Percentiles rank a stretch among this genome's conserved stretches.
phyloP scores from a whole-genome alignment of 35 echinoderm and acorn worm species.

The Amphiura filiformis region DNA sequence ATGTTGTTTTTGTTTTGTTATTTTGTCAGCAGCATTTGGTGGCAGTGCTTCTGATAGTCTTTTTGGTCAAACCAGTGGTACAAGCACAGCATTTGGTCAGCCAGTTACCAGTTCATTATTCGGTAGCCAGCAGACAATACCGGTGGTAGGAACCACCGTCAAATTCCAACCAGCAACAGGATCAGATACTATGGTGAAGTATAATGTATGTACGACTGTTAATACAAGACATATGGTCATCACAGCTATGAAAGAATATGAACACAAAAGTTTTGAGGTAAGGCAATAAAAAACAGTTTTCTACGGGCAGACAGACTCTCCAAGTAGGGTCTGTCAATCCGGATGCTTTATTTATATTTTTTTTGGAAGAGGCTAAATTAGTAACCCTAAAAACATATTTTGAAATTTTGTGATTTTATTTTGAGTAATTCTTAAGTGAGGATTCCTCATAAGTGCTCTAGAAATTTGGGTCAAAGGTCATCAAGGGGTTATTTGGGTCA shows the following conservation, averaged over 20 bases:
- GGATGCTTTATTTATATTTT: too few species aligned
- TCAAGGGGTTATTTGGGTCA: too few species aligned
- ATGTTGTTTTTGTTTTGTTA: too few species aligned
- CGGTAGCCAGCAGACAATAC: neutral
- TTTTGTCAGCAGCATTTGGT: conserved; percentile 78
- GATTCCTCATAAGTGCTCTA: too few species aligned
- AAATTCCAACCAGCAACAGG: conserved; percentile 52
- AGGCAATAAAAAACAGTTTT: too few species aligned
- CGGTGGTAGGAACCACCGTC: neutral
- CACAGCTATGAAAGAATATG: conserved; percentile 97
- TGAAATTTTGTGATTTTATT: too few species aligned
- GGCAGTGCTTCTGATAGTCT: conserved; percentile 34
- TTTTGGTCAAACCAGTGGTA: conserved; percentile 59
- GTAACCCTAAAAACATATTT: too few species aligned
- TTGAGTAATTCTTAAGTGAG: too few species aligned
- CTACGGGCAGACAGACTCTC: too few species aligned
- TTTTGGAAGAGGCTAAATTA: too few species aligned
- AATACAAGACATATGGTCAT: conserved; percentile 90
- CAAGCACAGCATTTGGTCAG: neutral
- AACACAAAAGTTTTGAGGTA: conserved; percentile 93
- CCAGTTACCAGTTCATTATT: conserved; percentile 14
- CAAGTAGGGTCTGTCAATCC: too few species aligned
- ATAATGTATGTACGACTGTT: conserved; percentile 55
- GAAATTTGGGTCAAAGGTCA: too few species aligned
- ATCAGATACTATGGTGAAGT: conserved; percentile 90